Percentiles rank a stretch among this genome's conserved stretches.
Evolutionary conservation across 2,797 vertebrate species (phyloP).

Genomic region (Clarias pachynema): DNA sequence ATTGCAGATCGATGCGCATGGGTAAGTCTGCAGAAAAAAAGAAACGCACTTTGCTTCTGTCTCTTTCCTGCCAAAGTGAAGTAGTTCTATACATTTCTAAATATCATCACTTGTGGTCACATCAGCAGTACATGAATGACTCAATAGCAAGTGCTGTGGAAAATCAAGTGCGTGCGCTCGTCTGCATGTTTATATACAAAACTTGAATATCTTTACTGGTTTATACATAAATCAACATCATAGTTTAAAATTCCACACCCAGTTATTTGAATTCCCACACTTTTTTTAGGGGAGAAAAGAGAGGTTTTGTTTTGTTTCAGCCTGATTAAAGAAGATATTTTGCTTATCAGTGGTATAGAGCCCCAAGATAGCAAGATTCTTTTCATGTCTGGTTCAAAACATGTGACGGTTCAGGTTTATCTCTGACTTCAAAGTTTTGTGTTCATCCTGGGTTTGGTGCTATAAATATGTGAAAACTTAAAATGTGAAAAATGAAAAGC

Average conservation of each 20-base stretch:
- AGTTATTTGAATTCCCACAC: not conserved
- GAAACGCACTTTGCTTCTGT: not conserved
- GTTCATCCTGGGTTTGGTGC: slow-evolving; percentile 2
- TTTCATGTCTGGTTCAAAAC: slow-evolving; percentile 23
- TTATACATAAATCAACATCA: slow-evolving; percentile 1
- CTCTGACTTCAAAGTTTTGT: slow-evolving; percentile 43
- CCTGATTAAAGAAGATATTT: slow-evolving; percentile 16
- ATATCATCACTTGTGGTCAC: not conserved
- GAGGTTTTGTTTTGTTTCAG: slow-evolving; percentile 9
- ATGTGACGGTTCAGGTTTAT: slow-evolving; percentile 23
- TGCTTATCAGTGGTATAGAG: slow-evolving; percentile 23
- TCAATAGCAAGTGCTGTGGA: not conserved
- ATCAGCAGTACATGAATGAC: slow-evolving; percentile 14
- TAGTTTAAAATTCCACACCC: not conserved
- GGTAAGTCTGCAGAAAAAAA: slow-evolving; percentile 74
- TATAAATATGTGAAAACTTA: not conserved
- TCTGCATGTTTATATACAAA: not conserved
- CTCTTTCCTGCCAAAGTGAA: slow-evolving; percentile 1
- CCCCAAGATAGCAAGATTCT: slow-evolving; percentile 22
- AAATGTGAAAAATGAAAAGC: not conserved
- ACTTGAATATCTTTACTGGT: not conserved
- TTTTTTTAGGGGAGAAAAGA: not conserved
- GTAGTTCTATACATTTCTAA: not conserved
- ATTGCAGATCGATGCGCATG: slow-evolving; percentile 83
- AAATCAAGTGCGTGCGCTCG: not conserved